Conservation (phyloP, 2,888 invertebrate genomes). For the Corbicula japonica region DNA sequence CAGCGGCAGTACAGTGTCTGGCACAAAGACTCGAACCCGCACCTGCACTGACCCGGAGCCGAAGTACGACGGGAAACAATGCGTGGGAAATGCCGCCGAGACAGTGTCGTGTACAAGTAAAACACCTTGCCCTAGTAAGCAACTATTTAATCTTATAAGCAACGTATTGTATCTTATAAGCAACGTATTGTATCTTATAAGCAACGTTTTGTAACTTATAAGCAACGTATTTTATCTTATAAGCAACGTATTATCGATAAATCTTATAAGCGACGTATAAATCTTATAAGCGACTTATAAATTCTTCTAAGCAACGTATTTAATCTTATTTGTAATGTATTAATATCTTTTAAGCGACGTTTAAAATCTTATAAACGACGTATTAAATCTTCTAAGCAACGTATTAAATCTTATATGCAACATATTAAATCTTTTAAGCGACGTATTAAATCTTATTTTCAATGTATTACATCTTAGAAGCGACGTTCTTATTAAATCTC, state of each 20-base stretch:
- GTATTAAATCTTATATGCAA: not conserved
- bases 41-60: slow-evolving; percentile 62
- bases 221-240: no score
- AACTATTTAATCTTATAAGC: not conserved
- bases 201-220: no score
- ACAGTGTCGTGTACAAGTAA: slow-evolving; percentile 49
- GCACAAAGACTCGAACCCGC: slow-evolving; percentile 71
- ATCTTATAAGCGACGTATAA: no score
- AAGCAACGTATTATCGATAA: no score
- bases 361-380: not conserved
- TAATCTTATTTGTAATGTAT: no score
- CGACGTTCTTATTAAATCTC: no score
- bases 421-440: no score
- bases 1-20: slow-evolving; percentile 72
- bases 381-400: not conserved
- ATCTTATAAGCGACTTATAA: no score
- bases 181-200: not conserved
- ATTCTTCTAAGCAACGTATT: no score
- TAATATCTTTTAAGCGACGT: no score
- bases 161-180: not conserved
- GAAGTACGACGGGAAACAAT: slow-evolving; percentile 60
- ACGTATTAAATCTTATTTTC: no score
- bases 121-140: slow-evolving; percentile 56
- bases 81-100: slow-evolving; percentile 44
- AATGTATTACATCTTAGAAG: no score